Base-by-base conservation (phyloP, 1,140 invertebrate genomes). In the Bombyx mandarina region DNA sequence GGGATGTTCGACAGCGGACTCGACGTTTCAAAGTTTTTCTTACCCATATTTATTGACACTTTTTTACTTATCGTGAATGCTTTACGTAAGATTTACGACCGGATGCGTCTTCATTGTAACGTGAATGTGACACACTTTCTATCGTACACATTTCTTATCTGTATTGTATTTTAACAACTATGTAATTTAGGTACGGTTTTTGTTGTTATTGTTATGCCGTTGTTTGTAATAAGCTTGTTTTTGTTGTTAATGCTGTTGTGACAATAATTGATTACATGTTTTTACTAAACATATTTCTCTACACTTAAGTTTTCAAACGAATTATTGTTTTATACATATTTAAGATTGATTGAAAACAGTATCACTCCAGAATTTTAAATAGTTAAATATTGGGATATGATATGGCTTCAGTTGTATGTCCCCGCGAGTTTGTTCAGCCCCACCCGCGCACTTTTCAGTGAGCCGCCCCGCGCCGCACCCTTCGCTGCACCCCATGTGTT, bases 401-500 rank as follows among this genome's bases (percentile, higher is more conserved):
- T 8, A 26, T 9, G 65, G 54, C 47, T 26, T 55, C 68, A 79
- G 72, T 79, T 82, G 79, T 52, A 72, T 73, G 79, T 84, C 83
- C 79, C 77, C 86, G 82, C 84, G 80, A 85, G 84, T 88, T 84
- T 88, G 79, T 80, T 82, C 76, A 79, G 82, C 83, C 81, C 83
- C 83, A 81, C 81, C 83, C 83, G 83, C 83, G 83, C 81, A 86
- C 81, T 86, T 86, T 86, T 85, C 82, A 86, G 79, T 80, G 80
- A 77, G 79, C 75, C 75, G 74, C 79, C 77, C 71, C 74, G 75
- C 77, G 67, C 80, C 86, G 88, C 88, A 88, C 82, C 83, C 80
- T 79, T 77, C 80, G 79, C 77, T 84, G 82, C 82, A 84, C 83
- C 83, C 83, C 83, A 87, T 87, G 83, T 87, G 83, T 87, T 87